Percentiles rank a stretch among this genome's conserved stretches.
Conservation (phyloP, 2,797 vertebrate genomes). For the Sylvilagus floridanus region DNA sequence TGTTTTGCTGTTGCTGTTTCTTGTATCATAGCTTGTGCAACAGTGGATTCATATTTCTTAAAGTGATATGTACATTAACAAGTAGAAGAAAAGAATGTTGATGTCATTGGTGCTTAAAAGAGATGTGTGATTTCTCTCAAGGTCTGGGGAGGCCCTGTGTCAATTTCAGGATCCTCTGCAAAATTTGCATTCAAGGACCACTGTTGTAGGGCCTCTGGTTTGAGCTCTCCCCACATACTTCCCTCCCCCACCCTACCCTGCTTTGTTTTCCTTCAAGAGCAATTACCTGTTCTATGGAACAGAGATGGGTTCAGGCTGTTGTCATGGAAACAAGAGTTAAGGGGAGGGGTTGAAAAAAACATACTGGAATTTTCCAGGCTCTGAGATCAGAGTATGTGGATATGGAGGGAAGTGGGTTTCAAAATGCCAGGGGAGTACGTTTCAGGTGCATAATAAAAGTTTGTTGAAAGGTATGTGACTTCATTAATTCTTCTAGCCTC, state of each 20-base stretch:
- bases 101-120: too few species aligned
- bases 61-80: not conserved
- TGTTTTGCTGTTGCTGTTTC: not conserved
- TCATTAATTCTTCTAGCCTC: not conserved
- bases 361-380: slow-evolving; percentile 46
- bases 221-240: too few species aligned
- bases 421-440: not conserved
- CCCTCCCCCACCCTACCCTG: not conserved
- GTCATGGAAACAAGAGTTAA: slow-evolving; percentile 53
- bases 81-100: not conserved
- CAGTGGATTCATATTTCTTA: fast-evolving
- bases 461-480: not conserved
- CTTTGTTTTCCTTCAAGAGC: not conserved
- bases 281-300: slow-evolving; percentile 45
- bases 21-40: not conserved
- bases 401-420: not conserved
- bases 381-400: not conserved
- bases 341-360: not conserved
- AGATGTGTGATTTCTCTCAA: fast-evolving
- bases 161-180: not conserved
- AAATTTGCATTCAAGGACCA: not conserved
- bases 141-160: not conserved
- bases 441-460: not conserved
- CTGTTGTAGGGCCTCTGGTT: not conserved
- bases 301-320: slow-evolving; percentile 12